Base-by-base conservation (phyloP, 2,797 vertebrate genomes). In the Peromyscus aztecus region DNA sequence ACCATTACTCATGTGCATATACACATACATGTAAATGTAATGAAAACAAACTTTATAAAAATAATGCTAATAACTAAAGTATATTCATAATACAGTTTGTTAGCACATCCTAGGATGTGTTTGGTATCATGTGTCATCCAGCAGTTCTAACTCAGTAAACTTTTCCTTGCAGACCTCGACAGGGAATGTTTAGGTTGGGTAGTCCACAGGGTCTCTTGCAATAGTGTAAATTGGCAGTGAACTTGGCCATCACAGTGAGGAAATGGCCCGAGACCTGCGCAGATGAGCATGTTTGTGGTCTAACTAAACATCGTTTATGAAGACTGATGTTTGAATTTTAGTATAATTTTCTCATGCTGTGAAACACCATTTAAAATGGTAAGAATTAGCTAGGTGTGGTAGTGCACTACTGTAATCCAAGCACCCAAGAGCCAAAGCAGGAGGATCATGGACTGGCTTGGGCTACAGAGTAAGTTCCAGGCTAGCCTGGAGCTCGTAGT, bases 121-220 rank as follows among this genome's bases (percentile, higher is more conserved):
- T 40, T 11, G 77, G 10, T 6, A 0, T 3, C 31, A 13, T 52
- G 2, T 24, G 29, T 12, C 19, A 1, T 49, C 31, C 3, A 2
- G 71, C 40, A 19, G 29, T 65, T 76, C 21, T 80, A 17, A 67
- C 46, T 40, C 61, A 8, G 57, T 88, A 24, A 2, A 19, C 46
- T 6, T 40, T 78, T 34, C 21, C 94, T 17, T 24, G 40, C 16
- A 61, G n/a, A 40, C 14, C 43, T 12, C 4, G 13, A 4, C 2
- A 2, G 87, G 16, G 29, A 46, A 7, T 24, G 6, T 10, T 34
- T 31, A 59, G 52, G 34, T 10, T 57, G 67, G 81, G 43, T 1
- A 5, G 40, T 11, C 52, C 40, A 17, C 6, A 0, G 10, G 10
- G 61, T 73, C 78, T 78, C 8, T 24, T 2, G 24, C 12, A n/a